phyloP scores from a whole-genome alignment of 2,797 vertebrate species.

The Gobionotothen gibberifrons region DNA sequence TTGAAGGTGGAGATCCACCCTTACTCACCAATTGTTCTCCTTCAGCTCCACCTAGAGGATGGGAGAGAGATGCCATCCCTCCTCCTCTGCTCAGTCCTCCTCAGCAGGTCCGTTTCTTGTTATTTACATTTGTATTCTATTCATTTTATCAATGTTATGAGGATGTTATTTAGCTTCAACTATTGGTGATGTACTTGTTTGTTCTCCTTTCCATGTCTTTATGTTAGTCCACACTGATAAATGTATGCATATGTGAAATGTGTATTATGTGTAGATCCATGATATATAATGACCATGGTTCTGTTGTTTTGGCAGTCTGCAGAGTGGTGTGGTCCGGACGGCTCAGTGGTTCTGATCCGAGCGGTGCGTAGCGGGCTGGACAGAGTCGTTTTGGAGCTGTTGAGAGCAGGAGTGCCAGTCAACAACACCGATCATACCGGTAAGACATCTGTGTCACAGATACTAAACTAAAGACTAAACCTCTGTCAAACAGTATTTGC shows the following conservation, averaged over 20 bases:
- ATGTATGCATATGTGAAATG: not conserved
- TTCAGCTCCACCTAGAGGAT: conserved; percentile 83
- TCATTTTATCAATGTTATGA: not conserved
- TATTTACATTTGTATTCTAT: not conserved
- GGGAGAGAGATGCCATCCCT: conserved; percentile 82
- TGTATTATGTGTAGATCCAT: not conserved
- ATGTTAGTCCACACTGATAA: not conserved
- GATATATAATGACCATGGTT: not conserved
- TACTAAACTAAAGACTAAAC: conserved; percentile 7
- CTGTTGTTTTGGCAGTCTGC: conserved; percentile 69
- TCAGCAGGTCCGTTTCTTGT: conserved; percentile 73
- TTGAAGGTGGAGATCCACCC: not conserved
- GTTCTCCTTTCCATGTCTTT: not conserved
- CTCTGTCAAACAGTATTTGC: not conserved
- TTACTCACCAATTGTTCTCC: not conserved
- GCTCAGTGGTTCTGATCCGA: conserved; percentile 90
- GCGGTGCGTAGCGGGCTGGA: conserved; percentile 90
- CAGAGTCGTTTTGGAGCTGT: conserved; percentile 90
- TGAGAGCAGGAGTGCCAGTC: conserved; percentile 89
- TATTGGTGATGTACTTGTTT: not conserved
- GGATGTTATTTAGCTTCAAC: not conserved
- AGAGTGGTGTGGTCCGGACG: conserved; percentile 88
- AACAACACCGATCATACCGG: conserved; percentile 92
- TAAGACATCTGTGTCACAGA: conserved; percentile 57
- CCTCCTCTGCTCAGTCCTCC: conserved; percentile 80